phyloP scores from a whole-genome alignment of 2,797 vertebrate species.

The Taeniopygia guttata region DNA sequence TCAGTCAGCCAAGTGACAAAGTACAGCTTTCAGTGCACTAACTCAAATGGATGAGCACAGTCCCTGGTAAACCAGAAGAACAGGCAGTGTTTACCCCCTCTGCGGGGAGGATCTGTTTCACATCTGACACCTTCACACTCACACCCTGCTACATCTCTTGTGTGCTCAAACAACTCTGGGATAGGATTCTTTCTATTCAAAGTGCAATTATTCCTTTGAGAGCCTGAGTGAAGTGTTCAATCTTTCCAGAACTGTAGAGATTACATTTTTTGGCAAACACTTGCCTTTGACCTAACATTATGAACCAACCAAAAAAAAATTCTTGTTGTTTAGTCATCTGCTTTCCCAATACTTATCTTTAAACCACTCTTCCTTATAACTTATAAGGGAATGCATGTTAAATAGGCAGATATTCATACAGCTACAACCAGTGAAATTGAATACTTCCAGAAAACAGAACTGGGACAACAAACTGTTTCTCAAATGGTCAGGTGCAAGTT shows the following conservation, averaged over 20 bases:
- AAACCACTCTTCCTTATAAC: neutral
- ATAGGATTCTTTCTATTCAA: neutral
- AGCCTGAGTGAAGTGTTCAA: neutral
- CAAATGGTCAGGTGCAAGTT: fast-evolving
- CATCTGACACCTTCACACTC: neutral
- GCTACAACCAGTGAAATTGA: neutral
- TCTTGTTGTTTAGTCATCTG: neutral
- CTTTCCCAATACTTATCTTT: neutral
- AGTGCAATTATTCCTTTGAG: neutral
- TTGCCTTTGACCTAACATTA: neutral
- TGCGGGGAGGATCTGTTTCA: neutral
- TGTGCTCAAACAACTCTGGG: neutral
- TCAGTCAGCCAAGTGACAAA: neutral
- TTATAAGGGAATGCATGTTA: neutral
- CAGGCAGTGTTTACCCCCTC: neutral
- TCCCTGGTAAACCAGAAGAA: neutral
- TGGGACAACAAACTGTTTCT: neutral
- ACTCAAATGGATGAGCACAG: neutral
- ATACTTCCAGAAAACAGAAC: neutral
- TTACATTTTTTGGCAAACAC: fast-evolving
- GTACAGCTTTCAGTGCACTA: neutral
- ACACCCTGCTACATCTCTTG: neutral
- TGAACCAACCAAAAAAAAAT: neutral
- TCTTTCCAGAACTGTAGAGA: neutral
- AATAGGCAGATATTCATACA: neutral